These are phyloP conservation scores for Ambastaia sidthimunki DNA, from an alignment of 2,797 vertebrate species.

Conservation along the genomic window DNA sequence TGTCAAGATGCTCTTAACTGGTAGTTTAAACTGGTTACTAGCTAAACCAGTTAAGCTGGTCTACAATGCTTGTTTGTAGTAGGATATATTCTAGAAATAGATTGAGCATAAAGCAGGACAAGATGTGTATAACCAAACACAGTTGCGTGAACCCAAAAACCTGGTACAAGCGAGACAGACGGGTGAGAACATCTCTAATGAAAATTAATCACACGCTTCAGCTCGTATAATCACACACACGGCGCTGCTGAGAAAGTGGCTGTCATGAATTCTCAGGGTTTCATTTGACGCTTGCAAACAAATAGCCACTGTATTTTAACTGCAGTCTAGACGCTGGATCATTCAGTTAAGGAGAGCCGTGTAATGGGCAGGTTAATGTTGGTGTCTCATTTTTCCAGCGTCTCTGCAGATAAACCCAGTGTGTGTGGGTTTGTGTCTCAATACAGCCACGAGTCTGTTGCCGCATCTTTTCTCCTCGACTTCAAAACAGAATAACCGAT, in stretches of 20 bases:
- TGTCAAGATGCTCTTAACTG: background rate
- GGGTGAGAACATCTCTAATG: constrained; percentile 6
- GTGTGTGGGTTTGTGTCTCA: background rate
- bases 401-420: constrained; percentile 7
- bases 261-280: background rate
- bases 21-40: constrained; percentile 21
- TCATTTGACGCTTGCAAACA: constrained; percentile 17
- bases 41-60: too few species aligned
- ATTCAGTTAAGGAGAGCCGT: constrained; percentile 9
- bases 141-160: background rate
- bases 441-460: background rate
- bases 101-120: background rate
- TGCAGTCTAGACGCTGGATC: background rate
- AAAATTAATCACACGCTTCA: constrained; percentile 23
- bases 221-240: constrained; percentile 19
- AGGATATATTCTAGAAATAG: constrained; percentile 3
- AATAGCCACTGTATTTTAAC: background rate
- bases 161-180: background rate
- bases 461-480: constrained; percentile 2
- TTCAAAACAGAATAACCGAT: constrained; percentile 40
- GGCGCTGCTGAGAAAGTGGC: background rate
- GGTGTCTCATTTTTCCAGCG: background rate
- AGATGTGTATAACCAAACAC: constrained; percentile 1
- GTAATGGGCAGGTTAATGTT: constrained; percentile 7
- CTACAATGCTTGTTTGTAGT: too few species aligned